Conservation (phyloP, 1,140 invertebrate genomes). For the Penaeus japonicus region DNA sequence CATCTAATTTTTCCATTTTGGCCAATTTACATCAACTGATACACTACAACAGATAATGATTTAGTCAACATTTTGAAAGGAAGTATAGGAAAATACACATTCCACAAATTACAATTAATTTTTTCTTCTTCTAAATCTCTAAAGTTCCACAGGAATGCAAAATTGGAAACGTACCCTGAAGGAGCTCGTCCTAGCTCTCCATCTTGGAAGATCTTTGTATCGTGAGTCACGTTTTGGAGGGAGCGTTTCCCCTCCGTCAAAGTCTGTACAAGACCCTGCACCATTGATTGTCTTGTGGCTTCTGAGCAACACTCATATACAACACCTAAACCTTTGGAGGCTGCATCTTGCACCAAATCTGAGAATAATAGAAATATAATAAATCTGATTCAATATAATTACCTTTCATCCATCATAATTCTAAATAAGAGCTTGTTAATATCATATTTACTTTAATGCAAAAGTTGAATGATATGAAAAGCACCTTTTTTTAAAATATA, state of each 20-base stretch:
- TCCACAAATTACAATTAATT: too few species aligned
- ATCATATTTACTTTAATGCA: too few species aligned
- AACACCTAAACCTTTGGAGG: constrained; percentile 87
- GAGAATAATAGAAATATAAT: constrained; percentile 27
- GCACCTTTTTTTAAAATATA: background rate
- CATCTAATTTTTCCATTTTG: too few species aligned
- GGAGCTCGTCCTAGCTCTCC: constrained; percentile 84
- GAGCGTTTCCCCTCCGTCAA: constrained; percentile 77
- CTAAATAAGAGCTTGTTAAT: too few species aligned
- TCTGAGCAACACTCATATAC: constrained; percentile 83
- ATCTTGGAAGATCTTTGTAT: constrained; percentile 89
- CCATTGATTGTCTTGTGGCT: constrained; percentile 75
- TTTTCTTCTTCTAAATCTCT: too few species aligned
- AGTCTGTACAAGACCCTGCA: constrained; percentile 81
- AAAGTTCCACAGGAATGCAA: too few species aligned
- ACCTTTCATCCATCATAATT: too few species aligned
- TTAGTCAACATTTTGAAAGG: too few species aligned
- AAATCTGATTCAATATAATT: too few species aligned
- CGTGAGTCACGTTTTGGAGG: constrained; percentile 74
- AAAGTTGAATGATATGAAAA: background rate
- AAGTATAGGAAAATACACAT: too few species aligned
- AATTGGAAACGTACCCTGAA: constrained; percentile 72
- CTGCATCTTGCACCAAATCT: constrained; percentile 86
- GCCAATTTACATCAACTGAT: too few species aligned
- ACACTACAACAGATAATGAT: too few species aligned